These are phyloP conservation scores for Cricetomys ansorgei DNA, from an alignment of 2,113 vertebrate species.

Conservation along the genomic window DNA sequence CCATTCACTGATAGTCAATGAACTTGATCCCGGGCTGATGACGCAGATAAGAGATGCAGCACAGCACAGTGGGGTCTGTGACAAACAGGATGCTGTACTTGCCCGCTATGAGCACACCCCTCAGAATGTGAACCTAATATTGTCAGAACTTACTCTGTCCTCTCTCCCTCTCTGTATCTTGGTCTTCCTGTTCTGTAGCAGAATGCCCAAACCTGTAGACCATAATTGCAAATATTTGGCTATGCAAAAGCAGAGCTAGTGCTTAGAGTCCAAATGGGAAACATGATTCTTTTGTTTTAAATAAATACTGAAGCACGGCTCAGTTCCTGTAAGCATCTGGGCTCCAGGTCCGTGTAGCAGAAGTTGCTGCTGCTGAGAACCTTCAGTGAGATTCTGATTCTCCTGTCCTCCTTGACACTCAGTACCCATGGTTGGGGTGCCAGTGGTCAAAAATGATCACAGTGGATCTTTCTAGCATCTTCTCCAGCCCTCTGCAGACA, in stretches of 20 bases:
- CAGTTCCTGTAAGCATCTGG: slow-evolving; percentile 80
- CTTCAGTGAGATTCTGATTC: not conserved
- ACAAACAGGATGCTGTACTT: not conserved
- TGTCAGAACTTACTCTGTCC: not conserved
- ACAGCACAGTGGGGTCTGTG: not conserved
- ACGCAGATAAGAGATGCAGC: not conserved
- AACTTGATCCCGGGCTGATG: not conserved
- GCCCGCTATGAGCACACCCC: fast-evolving
- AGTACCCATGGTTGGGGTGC: slow-evolving; percentile 64
- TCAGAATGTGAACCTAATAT: not conserved
- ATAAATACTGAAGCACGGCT: slow-evolving; percentile 80
- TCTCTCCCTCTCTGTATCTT: not conserved
- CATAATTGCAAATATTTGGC: slow-evolving; percentile 80
- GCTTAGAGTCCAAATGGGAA: slow-evolving; percentile 84
- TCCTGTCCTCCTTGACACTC: not conserved
- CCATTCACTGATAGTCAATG: not conserved
- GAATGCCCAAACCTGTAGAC: slow-evolving; percentile 60
- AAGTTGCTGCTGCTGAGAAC: slow-evolving; percentile 59
- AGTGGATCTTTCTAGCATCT: slow-evolving; percentile 54
- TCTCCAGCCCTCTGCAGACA: slow-evolving; percentile 67
- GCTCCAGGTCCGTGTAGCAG: not conserved
- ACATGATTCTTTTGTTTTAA: slow-evolving; percentile 82
- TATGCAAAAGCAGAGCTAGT: slow-evolving; percentile 85
- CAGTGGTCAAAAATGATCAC: not conserved
- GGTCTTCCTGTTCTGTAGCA: not conserved